Conservation (phyloP, 2,113 vertebrate genomes). For the Amblyopsis rosae region DNA sequence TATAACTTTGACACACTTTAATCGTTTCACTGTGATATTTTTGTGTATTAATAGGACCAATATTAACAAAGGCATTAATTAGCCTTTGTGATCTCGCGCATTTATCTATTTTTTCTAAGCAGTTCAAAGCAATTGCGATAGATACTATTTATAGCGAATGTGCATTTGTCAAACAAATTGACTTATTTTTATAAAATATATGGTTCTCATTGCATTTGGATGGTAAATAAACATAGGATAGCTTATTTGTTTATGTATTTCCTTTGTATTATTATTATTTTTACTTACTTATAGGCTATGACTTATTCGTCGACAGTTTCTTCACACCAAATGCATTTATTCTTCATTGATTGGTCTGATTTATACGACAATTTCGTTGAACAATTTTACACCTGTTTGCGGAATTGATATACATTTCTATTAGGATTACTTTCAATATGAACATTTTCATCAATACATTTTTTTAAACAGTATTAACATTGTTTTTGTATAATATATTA, state of each 20-base stretch:
- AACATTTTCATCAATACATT: too few relatives aligned
- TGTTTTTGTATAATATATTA: too few relatives aligned
- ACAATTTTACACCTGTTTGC: not conserved
- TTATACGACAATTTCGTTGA: not conserved
- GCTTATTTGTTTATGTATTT: slow-evolving; percentile 27
- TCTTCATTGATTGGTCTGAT: not conserved
- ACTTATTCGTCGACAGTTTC: not conserved
- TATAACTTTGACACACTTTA: too few relatives aligned
- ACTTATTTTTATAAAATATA: not conserved
- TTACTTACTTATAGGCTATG: not conserved
- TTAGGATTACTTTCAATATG: too few relatives aligned
- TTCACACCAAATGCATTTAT: slow-evolving; percentile 7
- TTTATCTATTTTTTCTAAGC: not conserved
- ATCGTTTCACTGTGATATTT: too few relatives aligned
- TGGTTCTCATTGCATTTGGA: slow-evolving; percentile 8
- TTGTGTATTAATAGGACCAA: too few relatives aligned
- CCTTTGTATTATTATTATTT: slow-evolving; percentile 13
- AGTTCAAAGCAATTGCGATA: not conserved
- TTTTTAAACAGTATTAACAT: too few relatives aligned
- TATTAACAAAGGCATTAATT: too few relatives aligned
- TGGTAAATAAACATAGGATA: slow-evolving; percentile 3
- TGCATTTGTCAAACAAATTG: too few relatives aligned
- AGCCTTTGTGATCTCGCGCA: too few relatives aligned
- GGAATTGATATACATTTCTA: too few relatives aligned
- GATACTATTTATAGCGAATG: not conserved